phyloP scores from a whole-genome alignment of 2,113 vertebrate genomes.

The Scophthalmus maximus region DNA sequence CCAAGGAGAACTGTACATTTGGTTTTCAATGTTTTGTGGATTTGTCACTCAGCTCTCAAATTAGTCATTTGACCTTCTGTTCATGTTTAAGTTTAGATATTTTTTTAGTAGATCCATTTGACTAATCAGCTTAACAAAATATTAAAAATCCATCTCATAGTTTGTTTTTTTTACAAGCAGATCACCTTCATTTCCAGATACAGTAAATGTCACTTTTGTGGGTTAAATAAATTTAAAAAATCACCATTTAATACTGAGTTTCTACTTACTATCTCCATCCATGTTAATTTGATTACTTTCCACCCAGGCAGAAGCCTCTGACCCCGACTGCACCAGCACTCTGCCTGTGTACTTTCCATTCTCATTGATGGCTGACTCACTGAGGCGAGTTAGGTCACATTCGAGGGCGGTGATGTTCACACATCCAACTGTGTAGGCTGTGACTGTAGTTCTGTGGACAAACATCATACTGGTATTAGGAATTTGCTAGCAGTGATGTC shows the following conservation, averaged over 20 bases:
- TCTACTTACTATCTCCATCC: conserved; percentile 72
- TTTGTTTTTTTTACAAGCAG: neutral
- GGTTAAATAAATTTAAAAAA: no score
- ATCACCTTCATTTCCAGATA: neutral
- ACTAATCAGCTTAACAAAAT: neutral
- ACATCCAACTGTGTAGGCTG: fast-evolving
- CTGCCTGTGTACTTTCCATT: conserved; percentile 50
- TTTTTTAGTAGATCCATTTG: no score
- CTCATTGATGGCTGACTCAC: neutral
- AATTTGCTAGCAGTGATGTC: neutral
- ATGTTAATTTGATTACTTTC: neutral
- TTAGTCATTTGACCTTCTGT: no score
- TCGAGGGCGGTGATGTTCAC: conserved; percentile 28
- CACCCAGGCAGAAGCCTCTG: conserved; percentile 67
- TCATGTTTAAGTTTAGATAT: no score
- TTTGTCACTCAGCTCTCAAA: no score
- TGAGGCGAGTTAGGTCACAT: conserved; percentile 64
- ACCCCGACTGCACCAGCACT: conserved; percentile 46
- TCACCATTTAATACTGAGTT: neutral
- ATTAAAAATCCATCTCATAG: neutral
- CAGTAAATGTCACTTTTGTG: neutral
- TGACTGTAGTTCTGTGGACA: neutral
- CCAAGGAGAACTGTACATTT: no score
- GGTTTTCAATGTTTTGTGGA: no score
- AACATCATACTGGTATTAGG: neutral